Evolutionary conservation across 2,113 vertebrate genomes (phyloP).

Genomic region (Erythrocercus mccallii): DNA sequence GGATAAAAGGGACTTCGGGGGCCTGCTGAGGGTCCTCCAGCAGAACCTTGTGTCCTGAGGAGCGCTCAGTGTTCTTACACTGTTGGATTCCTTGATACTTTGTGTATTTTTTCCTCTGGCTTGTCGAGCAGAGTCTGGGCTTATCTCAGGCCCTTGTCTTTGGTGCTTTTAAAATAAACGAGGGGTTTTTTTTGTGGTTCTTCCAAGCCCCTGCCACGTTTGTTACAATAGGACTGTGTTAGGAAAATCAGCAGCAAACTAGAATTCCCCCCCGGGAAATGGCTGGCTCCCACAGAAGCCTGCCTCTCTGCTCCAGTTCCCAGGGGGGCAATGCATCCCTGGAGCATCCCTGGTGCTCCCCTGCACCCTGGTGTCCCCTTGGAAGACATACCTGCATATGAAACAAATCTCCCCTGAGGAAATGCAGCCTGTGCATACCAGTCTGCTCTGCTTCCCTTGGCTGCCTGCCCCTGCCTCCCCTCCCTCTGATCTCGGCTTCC

Average conservation of each 20-base stretch:
- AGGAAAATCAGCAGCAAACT: background rate
- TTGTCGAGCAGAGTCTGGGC: too few relatives aligned
- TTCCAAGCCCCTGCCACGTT: too few relatives aligned
- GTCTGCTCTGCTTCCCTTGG: constrained; percentile 9
- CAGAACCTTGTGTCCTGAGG: too few relatives aligned
- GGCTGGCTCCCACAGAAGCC: background rate
- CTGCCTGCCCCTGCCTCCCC: background rate
- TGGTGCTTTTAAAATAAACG: too few relatives aligned
- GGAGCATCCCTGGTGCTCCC: background rate
- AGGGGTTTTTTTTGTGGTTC: too few relatives aligned
- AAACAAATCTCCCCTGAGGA: background rate
- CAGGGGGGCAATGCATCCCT: background rate
- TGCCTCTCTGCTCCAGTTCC: background rate
- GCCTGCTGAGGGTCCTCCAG: too few relatives aligned
- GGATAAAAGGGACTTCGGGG: too few relatives aligned
- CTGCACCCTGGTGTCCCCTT: background rate
- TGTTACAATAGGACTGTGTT: too few relatives aligned
- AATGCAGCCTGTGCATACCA: background rate
- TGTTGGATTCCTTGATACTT: too few relatives aligned
- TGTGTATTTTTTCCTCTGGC: too few relatives aligned
- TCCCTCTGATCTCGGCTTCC: background rate
- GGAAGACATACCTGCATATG: constrained; percentile 31
- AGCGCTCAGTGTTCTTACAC: too few relatives aligned
- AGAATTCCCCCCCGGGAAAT: background rate
- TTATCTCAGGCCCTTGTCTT: too few relatives aligned